These are phyloP conservation scores for Leptinotarsa lineolata DNA, from an alignment of 1,140 invertebrate species.

Conservation along the genomic window DNA sequence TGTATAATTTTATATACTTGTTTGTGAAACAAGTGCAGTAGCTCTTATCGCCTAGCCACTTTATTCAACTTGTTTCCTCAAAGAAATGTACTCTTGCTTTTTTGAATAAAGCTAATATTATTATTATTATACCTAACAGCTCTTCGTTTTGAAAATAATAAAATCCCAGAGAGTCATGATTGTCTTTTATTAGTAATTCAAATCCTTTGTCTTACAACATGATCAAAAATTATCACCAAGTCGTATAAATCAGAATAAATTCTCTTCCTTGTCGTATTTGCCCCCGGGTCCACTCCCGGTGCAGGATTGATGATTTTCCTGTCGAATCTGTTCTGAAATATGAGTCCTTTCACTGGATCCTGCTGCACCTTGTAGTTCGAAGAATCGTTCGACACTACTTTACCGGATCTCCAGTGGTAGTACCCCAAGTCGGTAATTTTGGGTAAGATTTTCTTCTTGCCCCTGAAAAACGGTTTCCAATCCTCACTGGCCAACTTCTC, in stretches of 20 bases:
- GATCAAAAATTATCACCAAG: constrained; percentile 67
- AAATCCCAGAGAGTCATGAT: too few species aligned
- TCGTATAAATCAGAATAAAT: constrained; percentile 62
- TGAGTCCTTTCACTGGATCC: constrained; percentile 57
- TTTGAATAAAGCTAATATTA: too few species aligned
- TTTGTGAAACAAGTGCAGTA: too few species aligned
- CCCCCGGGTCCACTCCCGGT: constrained; percentile 56
- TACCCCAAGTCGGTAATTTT: constrained; percentile 70
- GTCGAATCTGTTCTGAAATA: constrained; percentile 70
- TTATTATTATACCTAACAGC: too few species aligned
- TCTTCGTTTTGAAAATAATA: too few species aligned
- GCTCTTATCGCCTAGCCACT: too few species aligned
- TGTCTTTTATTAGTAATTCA: constrained; percentile 33
- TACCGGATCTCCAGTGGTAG: constrained; percentile 70
- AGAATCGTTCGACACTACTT: constrained; percentile 38
- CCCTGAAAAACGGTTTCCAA: constrained; percentile 72
- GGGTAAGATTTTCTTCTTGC: constrained; percentile 54
- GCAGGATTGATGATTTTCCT: constrained; percentile 64
- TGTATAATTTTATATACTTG: too few species aligned
- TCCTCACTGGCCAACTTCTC: constrained; percentile 71
- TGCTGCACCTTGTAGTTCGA: constrained; percentile 37
- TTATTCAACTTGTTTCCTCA: too few species aligned
- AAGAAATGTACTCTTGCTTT: too few species aligned
- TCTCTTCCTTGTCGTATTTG: constrained; percentile 59
- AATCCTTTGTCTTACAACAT: constrained; percentile 61